Percentiles rank a stretch among this genome's conserved stretches.
Evolutionary conservation across 1,140 invertebrate species (phyloP).

Genomic region (Drosophila repletoides): DNA sequence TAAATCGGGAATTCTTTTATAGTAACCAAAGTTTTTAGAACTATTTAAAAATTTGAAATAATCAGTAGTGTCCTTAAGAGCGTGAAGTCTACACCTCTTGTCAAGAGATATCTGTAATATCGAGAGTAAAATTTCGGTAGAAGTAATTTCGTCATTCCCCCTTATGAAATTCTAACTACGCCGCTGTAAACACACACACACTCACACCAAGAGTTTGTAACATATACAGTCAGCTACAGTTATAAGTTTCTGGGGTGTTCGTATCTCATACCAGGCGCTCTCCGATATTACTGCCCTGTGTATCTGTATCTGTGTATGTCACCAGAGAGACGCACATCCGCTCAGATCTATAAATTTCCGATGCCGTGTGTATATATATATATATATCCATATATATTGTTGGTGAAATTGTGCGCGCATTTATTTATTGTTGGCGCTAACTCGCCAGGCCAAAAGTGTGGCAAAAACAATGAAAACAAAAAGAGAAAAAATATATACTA

Average conservation of each 20-base stretch:
- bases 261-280: constrained; percentile 31
- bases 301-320: constrained; percentile 58
- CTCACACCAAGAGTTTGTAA: neutral
- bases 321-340: constrained; percentile 76
- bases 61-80: too few relatives aligned
- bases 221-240: constrained; percentile 18
- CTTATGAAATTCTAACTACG: too few relatives aligned
- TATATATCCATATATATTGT: constrained; percentile 22
- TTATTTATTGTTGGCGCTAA: constrained; percentile 79
- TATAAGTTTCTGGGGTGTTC: constrained; percentile 41
- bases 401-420: constrained; percentile 59
- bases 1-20: too few relatives aligned
- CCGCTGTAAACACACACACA: too few relatives aligned
- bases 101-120: too few relatives aligned
- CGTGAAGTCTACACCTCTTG: too few relatives aligned
- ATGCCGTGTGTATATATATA: constrained; percentile 9
- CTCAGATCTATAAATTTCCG: constrained; percentile 76
- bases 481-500: constrained; percentile 30
- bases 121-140: too few relatives aligned
- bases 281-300: constrained; percentile 25
- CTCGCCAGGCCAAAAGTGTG: constrained; percentile 67
- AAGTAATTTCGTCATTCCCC: too few relatives aligned
- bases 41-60: too few relatives aligned
- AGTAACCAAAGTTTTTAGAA: too few relatives aligned
- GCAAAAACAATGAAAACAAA: constrained; percentile 49